Evolutionary conservation across 2,113 vertebrate genomes (phyloP), one percentile per base, ranked within the genome.

Genomic region (Microcebus ravelobensis): DNA sequence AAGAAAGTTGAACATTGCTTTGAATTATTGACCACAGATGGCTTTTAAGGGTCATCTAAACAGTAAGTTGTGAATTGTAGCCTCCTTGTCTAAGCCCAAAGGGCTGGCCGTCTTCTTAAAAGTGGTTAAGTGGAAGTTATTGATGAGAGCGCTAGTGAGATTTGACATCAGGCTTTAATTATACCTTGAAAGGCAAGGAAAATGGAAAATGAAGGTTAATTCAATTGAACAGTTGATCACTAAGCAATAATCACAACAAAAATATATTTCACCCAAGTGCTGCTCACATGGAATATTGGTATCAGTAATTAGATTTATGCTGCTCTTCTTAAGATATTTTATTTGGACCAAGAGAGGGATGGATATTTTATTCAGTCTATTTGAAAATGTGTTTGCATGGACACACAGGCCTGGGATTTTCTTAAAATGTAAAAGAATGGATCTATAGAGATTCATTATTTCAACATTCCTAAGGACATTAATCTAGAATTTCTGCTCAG

Each of bases 141-240:
- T 98, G 79, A 97, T 97, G 91, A 90, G 23, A 20, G 70, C 25
- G 79, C 55, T 21, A 90, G 67, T 98, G 86, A 96, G 93, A 85
- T 95, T 83, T 96, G 97, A 95, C 73, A 97, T 85, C 45, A 95
- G 80, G 95, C 91, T 84, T 97, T 98, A 98, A 98, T 98, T 98
- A 95, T 93, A 95, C 29, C 21, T 97, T 96, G 87, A 97, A 96
- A 98, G 81, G 90, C 71, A 96, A 91, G 94, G 96, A 98, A 83
- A 98, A 96, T 76, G 57, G 90, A 96, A 98, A 94, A 52, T 79
- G 84, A 97, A 97, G 91, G 36, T 71, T 80, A 97, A 96, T 96
- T 97, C 36, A 97, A 97, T 90, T 94, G 89, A 96, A 94, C 27
- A 96, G 71, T 23, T 96, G 91, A 98, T 97, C 68, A 96, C 67